Conservation (phyloP, 2,888 invertebrate species). For the Cynaeus angustus region DNA sequence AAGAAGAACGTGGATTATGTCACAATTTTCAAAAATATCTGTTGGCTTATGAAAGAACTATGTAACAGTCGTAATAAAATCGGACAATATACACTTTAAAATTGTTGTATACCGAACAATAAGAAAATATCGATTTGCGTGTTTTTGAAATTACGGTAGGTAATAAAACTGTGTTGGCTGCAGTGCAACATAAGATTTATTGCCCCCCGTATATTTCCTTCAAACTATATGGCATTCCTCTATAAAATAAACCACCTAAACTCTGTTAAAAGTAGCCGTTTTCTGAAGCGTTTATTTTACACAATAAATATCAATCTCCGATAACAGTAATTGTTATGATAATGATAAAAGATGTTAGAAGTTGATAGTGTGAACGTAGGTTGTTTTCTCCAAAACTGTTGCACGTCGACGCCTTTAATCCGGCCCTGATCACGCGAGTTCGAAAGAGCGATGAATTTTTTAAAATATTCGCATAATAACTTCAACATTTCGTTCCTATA, state of each 20-base stretch:
- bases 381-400: constrained; percentile 15
- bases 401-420: constrained; percentile 12
- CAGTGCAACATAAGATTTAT: constrained; percentile 29
- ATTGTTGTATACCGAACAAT: not conserved
- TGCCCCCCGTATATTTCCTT: constrained; percentile 19
- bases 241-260: constrained; percentile 18
- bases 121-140: constrained; percentile 23
- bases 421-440: constrained; percentile 8
- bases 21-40: too few relatives aligned
- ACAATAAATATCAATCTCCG: constrained; percentile 25
- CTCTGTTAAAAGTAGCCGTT: constrained; percentile 12
- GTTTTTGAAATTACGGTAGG: constrained; percentile 26
- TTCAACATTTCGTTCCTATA: too few relatives aligned
- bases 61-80: not conserved
- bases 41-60: not conserved
- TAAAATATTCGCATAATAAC: not conserved
- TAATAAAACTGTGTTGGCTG: constrained; percentile 31
- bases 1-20: too few relatives aligned
- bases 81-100: not conserved
- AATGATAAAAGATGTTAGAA: constrained; percentile 20
- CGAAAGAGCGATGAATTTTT: too few relatives aligned
- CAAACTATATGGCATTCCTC: constrained; percentile 12
- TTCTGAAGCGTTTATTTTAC: constrained; percentile 30
- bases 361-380: constrained; percentile 25
- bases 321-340: constrained; percentile 20